A percentile compares a stretch with the other conserved stretches of the same genome.
These are phyloP conservation scores for Apeltes quadracus DNA, from an alignment of 2,113 vertebrate species.

Conservation along the genomic window DNA sequence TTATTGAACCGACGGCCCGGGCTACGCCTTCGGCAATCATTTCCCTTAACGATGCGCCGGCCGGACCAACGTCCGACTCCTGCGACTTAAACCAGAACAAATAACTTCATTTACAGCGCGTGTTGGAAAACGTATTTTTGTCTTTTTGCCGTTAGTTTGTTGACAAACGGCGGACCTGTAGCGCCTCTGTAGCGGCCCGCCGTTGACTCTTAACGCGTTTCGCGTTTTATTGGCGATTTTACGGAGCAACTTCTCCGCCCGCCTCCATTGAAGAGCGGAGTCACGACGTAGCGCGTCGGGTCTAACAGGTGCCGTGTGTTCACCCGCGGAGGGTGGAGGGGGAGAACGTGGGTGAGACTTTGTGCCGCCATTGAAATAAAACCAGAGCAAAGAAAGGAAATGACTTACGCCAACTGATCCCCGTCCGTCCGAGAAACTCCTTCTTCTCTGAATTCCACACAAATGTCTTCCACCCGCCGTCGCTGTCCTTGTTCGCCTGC, in stretches of 20 bases:
- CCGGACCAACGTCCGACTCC: background rate
- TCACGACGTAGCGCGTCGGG: conserved; percentile 69
- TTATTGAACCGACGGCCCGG: background rate
- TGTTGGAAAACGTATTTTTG: too few species aligned
- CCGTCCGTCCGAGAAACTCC: conserved; percentile 91
- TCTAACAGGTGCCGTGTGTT: conserved; percentile 79
- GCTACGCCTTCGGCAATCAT: conserved; percentile 11
- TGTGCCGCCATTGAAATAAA: too few species aligned
- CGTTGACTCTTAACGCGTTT: background rate
- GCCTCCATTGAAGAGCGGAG: conserved; percentile 65
- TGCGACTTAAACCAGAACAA: too few species aligned
- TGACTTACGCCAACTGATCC: conserved; percentile 91
- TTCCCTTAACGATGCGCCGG: background rate
- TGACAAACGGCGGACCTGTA: conserved; percentile 8
- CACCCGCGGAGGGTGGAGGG: too few species aligned
- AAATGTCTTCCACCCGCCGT: conserved; percentile 90
- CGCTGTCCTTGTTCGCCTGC: conserved; percentile 87
- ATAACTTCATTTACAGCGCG: too few species aligned
- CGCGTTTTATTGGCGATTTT: background rate
- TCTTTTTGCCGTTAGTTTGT: too few species aligned
- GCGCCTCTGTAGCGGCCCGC: too few species aligned
- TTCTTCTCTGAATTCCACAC: conserved; percentile 92
- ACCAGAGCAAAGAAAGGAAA: background rate
- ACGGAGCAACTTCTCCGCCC: conserved; percentile 29
- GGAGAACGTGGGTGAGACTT: too few species aligned